Base-by-base conservation (phyloP, 2,797 vertebrate species). In the Malurus leucopterus region DNA sequence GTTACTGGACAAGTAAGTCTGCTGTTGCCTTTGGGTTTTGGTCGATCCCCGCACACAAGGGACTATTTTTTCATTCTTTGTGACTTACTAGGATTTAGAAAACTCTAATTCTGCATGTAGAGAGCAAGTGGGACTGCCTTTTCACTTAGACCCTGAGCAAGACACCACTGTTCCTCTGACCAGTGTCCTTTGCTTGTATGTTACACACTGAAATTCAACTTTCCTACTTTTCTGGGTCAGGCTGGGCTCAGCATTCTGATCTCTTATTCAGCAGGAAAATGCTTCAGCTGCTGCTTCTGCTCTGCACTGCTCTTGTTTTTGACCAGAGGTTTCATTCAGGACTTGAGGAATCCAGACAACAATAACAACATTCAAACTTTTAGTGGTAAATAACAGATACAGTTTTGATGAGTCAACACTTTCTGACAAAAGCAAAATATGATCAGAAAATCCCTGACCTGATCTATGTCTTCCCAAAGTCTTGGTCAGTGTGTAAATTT, bases 391-490 rank as follows among this genome's bases (percentile, higher is more conserved):
- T 64, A 93, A 61, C 19, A 51, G 62, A 44, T 34, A 19, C 18
- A 24, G 18, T 93, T 93, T 78, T 69, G 63, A 8, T 49, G 63
- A 91, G 47, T 89, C 82, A 91, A 10, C 62, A 6, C 34, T 90
- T 93, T 74, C 44, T 83, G 62, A 78, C 44, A 72, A 29, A 85
- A 38, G 13, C 30, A 69, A 74, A 87, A 83, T 64, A n/a, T 18
- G 32, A 58, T 71, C 54, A 77, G 51, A 51, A 89, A 89, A 85
- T 90, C 76, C 79, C 76, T 95, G 84, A 90, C 73, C 63, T 85
- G 51, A 75, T 80, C 50, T 87, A 87, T 92, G 76, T 78, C 68
- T 64, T 82, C 67, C n/a, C 11, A 43, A 30, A 47, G 41, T 63
- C 81, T 72, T 77, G 70, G 65, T 57, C n/a, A 23, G 19, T 50